These are phyloP conservation scores for Margarornis squamiger DNA, from an alignment of 2,797 vertebrate species.

Conservation along the genomic window DNA sequence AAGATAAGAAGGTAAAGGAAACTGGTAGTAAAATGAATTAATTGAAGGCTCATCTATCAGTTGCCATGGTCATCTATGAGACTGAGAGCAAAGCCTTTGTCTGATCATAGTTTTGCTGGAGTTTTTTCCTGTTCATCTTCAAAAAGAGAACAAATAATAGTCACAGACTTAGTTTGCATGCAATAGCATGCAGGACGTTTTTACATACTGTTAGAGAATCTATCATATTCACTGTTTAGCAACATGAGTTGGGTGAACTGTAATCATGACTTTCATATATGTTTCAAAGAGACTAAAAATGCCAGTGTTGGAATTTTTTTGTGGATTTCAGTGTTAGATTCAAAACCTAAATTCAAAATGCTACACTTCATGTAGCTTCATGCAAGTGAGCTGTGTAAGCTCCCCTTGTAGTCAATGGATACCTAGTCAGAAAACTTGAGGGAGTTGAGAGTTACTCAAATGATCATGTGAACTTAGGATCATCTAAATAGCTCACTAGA, in stretches of 20 bases:
- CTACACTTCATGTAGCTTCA: neutral
- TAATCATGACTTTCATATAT: neutral
- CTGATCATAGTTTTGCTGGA: neutral
- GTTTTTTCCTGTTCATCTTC: neutral
- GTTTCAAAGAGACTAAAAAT: neutral
- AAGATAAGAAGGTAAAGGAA: neutral
- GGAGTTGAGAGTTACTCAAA: neutral
- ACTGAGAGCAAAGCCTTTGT: neutral
- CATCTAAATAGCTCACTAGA: neutral
- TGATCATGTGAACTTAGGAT: neutral
- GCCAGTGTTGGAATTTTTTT: neutral
- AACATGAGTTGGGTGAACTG: neutral
- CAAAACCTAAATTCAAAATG: neutral
- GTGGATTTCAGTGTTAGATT: neutral
- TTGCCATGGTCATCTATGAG: neutral
- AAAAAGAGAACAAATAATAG: neutral
- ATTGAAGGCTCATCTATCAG: neutral
- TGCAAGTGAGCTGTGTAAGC: neutral
- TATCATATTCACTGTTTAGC: neutral
- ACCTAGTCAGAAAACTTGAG: neutral
- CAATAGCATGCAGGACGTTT: neutral
- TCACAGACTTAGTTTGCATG: neutral
- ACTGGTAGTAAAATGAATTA: neutral
- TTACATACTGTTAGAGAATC: neutral
- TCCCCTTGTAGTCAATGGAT: neutral